A percentile compares a stretch with the other conserved stretches of the same genome.
Evolutionary conservation across 2,888 invertebrate species (phyloP).

Genomic region (Oscheius sp.): DNA sequence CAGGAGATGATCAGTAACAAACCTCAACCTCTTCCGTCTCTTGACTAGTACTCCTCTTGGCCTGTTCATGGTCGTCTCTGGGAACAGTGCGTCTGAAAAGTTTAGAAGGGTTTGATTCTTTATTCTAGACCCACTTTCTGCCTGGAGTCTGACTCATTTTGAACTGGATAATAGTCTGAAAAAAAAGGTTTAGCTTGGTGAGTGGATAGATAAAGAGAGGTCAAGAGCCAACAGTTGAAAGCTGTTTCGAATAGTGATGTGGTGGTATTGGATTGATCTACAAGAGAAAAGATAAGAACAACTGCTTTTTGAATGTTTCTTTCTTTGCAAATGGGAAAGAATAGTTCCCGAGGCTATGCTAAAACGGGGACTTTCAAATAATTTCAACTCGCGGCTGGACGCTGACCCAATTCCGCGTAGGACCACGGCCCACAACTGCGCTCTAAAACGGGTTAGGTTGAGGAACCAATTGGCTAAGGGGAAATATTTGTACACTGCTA

Average conservation of each 20-base stretch:
- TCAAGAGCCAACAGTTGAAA: too few species aligned
- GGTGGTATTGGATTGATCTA: too few species aligned
- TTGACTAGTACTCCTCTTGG: slow-evolving; percentile 4
- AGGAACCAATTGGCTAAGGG: too few species aligned
- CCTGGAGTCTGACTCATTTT: not conserved
- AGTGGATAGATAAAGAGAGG: too few species aligned
- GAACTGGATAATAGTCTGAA: too few species aligned
- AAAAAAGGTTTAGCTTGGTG: not conserved
- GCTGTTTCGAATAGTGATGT: too few species aligned
- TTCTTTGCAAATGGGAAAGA: not conserved
- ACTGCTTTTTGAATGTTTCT: too few species aligned
- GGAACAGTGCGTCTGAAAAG: not conserved
- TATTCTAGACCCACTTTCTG: not conserved
- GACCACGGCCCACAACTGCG: not conserved
- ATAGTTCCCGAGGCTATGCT: not conserved
- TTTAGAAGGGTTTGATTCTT: too few species aligned
- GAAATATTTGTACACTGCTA: too few species aligned
- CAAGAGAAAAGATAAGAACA: too few species aligned
- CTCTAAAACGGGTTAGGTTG: too few species aligned
- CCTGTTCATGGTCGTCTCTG: not conserved
- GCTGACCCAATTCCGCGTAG: not conserved
- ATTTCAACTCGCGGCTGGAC: slow-evolving; percentile 11
- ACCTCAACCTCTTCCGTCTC: slow-evolving; percentile 27
- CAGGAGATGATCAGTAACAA: not conserved
- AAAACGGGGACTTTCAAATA: slow-evolving; percentile 4